Conservation (phyloP, 35 echinoderm and acorn worm genomes). For the Patiria miniata region DNA sequence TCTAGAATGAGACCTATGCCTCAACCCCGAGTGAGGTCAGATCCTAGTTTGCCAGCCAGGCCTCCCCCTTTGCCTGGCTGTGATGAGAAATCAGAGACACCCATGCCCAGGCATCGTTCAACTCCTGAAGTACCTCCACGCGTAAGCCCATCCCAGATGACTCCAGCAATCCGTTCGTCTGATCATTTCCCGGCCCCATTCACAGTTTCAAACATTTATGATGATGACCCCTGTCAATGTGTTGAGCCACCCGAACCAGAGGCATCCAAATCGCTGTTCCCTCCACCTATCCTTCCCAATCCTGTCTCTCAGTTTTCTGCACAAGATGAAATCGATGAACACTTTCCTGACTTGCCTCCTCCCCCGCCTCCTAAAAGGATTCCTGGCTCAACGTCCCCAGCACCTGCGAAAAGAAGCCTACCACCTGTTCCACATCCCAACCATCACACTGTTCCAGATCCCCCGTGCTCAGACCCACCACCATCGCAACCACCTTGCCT, state of each 20-base stretch:
- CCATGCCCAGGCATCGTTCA: not conserved
- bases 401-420: not conserved
- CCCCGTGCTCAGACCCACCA: too few species aligned
- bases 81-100: not conserved
- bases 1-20: not conserved
- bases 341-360: slow-evolving; percentile 11
- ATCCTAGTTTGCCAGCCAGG: not conserved
- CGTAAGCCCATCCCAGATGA: not conserved
- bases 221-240: not conserved
- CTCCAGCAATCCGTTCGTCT: not conserved
- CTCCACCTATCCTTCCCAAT: not conserved
- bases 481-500: too few species aligned
- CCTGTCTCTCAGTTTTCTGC: not conserved
- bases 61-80: slow-evolving; percentile 34
- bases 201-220: too few species aligned
- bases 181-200: not conserved
- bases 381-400: not conserved
- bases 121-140: not conserved
- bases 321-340: not conserved
- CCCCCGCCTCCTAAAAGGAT: slow-evolving; percentile 18
- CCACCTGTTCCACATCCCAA: too few species aligned
- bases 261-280: not conserved
- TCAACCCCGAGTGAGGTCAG: slow-evolving; percentile 11
- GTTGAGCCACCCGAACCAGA: not conserved
- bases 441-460: too few species aligned